Evolutionary conservation across 2,888 invertebrate genomes (phyloP).

Genomic region (Timema podura): DNA sequence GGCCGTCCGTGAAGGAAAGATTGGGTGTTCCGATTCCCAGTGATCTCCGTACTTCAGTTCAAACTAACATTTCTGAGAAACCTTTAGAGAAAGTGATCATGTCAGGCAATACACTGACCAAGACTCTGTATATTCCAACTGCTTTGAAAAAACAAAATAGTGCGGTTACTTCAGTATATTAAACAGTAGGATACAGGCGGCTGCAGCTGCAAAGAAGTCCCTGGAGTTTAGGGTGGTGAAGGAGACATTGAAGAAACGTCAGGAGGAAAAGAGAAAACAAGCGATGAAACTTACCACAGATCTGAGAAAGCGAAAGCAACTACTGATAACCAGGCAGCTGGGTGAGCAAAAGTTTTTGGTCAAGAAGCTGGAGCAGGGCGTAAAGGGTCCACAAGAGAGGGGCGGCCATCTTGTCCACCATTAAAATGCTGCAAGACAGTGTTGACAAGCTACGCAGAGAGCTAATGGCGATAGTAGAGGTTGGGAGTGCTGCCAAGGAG

Average conservation of each 20-base stretch:
- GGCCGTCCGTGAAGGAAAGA: slow-evolving; percentile 50
- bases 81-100: slow-evolving; percentile 44
- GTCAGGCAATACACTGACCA: slow-evolving; percentile 45
- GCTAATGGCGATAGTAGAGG: too few relatives aligned
- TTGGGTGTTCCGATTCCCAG: slow-evolving; percentile 42
- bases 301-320: slow-evolving; percentile 78
- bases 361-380: slow-evolving; percentile 73
- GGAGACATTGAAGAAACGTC: slow-evolving; percentile 66
- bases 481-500: too few relatives aligned
- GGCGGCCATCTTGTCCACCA: too few relatives aligned
- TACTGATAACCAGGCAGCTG: slow-evolving; percentile 83
- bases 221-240: slow-evolving; percentile 53
- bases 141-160: slow-evolving; percentile 44
- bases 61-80: slow-evolving; percentile 16
- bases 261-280: slow-evolving; percentile 70
- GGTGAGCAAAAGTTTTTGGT: slow-evolving; percentile 81
- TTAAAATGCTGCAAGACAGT: too few relatives aligned
- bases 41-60: not conserved
- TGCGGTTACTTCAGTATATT: slow-evolving; percentile 32
- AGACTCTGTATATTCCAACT: slow-evolving; percentile 49
- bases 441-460: too few relatives aligned
- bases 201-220: slow-evolving; percentile 49
- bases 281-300: slow-evolving; percentile 74
- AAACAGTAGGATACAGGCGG: slow-evolving; percentile 33
- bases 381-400: slow-evolving; percentile 67